Percentiles rank a stretch among this genome's conserved stretches.
Conservation (phyloP, 2,113 vertebrate genomes). For the Plotosus lineatus region DNA sequence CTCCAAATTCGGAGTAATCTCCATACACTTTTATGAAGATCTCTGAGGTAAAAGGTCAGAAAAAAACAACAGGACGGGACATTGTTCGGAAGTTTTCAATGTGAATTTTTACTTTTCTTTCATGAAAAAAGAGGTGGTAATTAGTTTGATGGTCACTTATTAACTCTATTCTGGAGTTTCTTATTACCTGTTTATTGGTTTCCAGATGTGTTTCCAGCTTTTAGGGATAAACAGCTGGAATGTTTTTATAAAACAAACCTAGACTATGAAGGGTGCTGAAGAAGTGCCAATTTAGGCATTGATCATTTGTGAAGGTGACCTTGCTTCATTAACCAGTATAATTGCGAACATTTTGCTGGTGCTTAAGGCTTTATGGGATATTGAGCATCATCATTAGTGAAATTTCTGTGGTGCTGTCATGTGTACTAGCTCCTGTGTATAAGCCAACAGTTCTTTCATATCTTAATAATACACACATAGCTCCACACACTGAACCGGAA, state of each 20-base stretch:
- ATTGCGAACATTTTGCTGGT: conserved; percentile 36
- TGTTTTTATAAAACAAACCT: neutral
- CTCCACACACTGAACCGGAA: neutral
- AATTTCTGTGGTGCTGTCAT: conserved; percentile 18
- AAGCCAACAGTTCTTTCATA: neutral
- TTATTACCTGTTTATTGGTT: neutral
- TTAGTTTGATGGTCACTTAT: conserved; percentile 17
- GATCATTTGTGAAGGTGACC: conserved; percentile 27
- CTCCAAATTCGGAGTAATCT: conserved; percentile 53
- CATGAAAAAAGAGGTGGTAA: neutral
- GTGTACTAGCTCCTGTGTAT: conserved; percentile 6
- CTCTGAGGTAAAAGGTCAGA: conserved; percentile 39
- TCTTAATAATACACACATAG: neutral
- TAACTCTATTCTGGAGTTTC: neutral
- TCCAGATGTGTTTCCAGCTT: neutral
- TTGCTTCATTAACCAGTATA: conserved; percentile 41
- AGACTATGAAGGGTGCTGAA: conserved; percentile 5
- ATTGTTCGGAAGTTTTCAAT: conserved; percentile 23
- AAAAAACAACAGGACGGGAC: conserved; percentile 12
- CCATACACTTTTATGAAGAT: conserved; percentile 32
- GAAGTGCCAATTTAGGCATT: conserved; percentile 19
- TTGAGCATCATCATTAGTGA: conserved; percentile 37
- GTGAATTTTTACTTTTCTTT: conserved; percentile 13
- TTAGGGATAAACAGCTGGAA: neutral
- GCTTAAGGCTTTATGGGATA: conserved; percentile 21